A percentile compares a stretch with the other conserved stretches of the same genome.
These are phyloP conservation scores for Spinibarbus caldwelli DNA, from an alignment of 2,797 vertebrate genomes.

Conservation along the genomic window DNA sequence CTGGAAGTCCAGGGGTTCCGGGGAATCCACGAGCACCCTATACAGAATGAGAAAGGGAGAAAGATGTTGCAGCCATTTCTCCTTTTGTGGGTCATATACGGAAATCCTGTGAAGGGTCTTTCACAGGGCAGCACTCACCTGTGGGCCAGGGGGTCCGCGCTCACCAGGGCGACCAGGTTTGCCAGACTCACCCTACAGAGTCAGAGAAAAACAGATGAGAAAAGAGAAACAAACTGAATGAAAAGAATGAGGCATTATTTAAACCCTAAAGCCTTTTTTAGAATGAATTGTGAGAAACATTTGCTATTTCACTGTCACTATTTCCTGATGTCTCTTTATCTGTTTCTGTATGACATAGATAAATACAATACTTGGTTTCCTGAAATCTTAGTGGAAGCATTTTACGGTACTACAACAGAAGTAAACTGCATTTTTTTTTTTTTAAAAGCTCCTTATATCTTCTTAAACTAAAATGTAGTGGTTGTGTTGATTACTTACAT, in stretches of 20 bases:
- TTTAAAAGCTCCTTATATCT: background rate
- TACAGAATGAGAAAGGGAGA: slow-evolving; percentile 17
- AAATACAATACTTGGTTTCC: background rate
- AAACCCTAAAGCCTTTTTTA: background rate
- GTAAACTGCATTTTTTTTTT: background rate
- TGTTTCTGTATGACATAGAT: no score
- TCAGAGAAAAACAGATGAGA: slow-evolving; percentile 45
- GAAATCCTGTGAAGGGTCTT: background rate
- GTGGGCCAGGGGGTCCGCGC: slow-evolving; percentile 90
- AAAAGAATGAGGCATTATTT: background rate
- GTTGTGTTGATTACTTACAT: slow-evolving; percentile 85
- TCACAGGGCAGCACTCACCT: slow-evolving; percentile 82
- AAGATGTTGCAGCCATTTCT: background rate
- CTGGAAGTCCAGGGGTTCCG: slow-evolving; percentile 96
- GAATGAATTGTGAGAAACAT: background rate
- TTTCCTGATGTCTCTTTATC: no score
- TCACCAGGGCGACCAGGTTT: slow-evolving; percentile 93
- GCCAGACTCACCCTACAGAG: slow-evolving; percentile 92
- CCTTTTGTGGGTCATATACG: no score
- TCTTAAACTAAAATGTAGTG: background rate
- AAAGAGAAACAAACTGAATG: slow-evolving; percentile 5
- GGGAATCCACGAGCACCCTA: slow-evolving; percentile 98
- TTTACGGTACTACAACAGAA: background rate
- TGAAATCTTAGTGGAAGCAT: background rate
- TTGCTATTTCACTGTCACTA: background rate